A percentile compares a stretch with the other conserved stretches of the same genome.
Evolutionary conservation across 2,113 vertebrate species (phyloP).

Genomic region (Calidris pygmaea): DNA sequence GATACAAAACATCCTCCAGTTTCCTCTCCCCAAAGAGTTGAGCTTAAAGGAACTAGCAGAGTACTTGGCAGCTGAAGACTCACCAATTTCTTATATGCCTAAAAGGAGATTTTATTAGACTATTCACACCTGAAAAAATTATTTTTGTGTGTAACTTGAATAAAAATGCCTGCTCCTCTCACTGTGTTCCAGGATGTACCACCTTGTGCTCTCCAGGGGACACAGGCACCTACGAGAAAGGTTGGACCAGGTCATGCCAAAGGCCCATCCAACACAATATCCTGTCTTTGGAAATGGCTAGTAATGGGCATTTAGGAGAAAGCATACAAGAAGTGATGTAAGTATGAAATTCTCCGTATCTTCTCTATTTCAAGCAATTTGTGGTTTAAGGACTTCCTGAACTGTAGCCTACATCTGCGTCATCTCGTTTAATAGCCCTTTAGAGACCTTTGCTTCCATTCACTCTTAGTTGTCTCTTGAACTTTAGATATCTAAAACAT

Average conservation of each 20-base stretch:
- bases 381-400: conserved; percentile 66
- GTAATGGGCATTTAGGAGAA: conserved; percentile 27
- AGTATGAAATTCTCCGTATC: conserved; percentile 39
- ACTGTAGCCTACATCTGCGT: conserved; percentile 27
- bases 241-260: background rate
- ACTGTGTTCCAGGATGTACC: background rate
- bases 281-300: background rate
- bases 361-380: conserved; percentile 58
- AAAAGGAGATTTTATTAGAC: background rate
- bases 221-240: background rate
- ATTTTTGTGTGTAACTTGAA: background rate
- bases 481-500: conserved; percentile 36
- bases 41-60: background rate
- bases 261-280: background rate
- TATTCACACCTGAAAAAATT: background rate
- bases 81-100: background rate
- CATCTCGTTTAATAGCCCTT: conserved; percentile 57
- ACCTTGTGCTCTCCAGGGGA: background rate
- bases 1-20: background rate
- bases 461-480: conserved; percentile 12
- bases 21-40: background rate
- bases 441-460: conserved; percentile 40
- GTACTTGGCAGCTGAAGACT: background rate
- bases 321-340: background rate
- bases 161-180: background rate